These are phyloP conservation scores for Torymus texanus DNA, from an alignment of 2,888 invertebrate genomes.

Conservation along the genomic window DNA sequence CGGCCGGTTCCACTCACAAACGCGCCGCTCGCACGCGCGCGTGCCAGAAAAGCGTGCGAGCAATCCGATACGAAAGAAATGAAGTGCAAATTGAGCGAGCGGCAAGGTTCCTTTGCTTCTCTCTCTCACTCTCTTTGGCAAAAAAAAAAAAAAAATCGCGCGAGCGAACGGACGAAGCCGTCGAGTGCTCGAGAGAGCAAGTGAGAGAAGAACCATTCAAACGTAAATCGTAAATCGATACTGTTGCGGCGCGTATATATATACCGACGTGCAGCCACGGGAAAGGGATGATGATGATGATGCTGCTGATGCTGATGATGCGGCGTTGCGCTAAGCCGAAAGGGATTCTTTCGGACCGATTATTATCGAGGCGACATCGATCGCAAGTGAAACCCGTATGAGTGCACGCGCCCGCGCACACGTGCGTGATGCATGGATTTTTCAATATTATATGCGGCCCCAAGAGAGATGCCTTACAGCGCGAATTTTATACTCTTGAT, in stretches of 20 bases:
- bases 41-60: conserved; percentile 66
- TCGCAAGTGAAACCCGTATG: conserved; percentile 50
- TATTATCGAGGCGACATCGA: conserved; percentile 55
- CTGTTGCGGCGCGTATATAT: conserved; percentile 61
- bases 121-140: conserved; percentile 10
- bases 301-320: background rate
- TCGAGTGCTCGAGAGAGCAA: conserved; percentile 48
- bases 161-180: conserved; percentile 33
- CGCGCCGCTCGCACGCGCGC: conserved; percentile 58
- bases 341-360: conserved; percentile 26
- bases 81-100: conserved; percentile 71
- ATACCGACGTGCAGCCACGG: conserved; percentile 24
- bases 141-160: conserved; percentile 18
- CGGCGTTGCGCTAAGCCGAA: conserved; percentile 2
- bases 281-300: too few relatives aligned
- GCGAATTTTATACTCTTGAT: conserved; percentile 22
- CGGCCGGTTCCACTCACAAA: background rate
- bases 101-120: conserved; percentile 52
- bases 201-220: conserved; percentile 62
- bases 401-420: conserved; percentile 24
- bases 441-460: background rate
- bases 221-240: conserved; percentile 73
- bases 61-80: conserved; percentile 72
- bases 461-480: conserved; percentile 27
- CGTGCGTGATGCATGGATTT: conserved; percentile 16